Evolutionary conservation across 2,113 vertebrate species (phyloP).

Genomic region (Silurus glanis): DNA sequence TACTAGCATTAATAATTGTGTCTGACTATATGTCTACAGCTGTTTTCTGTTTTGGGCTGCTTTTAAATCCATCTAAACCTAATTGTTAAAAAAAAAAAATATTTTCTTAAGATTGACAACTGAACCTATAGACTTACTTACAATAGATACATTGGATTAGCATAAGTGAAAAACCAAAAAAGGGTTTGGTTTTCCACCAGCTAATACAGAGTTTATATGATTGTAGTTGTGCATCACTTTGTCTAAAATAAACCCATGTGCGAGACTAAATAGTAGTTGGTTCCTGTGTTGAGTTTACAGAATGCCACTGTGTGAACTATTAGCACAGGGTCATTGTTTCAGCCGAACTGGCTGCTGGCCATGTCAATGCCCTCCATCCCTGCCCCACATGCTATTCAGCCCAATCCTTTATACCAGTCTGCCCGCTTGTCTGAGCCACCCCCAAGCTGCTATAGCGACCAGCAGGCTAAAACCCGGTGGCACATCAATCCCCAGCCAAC

Average conservation of each 20-base stretch:
- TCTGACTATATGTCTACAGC: not conserved
- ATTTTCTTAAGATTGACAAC: not conserved
- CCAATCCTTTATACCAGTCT: slow-evolving; percentile 35
- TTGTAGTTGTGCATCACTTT: slow-evolving; percentile 15
- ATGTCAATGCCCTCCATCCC: slow-evolving; percentile 45
- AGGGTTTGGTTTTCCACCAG: not conserved
- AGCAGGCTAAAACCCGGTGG: slow-evolving; percentile 25
- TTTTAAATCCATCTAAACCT: not conserved
- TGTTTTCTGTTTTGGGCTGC: not conserved
- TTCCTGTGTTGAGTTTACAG: slow-evolving; percentile 44
- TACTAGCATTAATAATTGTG: not conserved
- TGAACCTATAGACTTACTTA: not conserved
- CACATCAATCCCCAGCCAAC: slow-evolving; percentile 32
- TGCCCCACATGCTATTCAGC: slow-evolving; percentile 51
- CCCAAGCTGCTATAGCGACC: slow-evolving; percentile 30
- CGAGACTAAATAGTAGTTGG: slow-evolving; percentile 27
- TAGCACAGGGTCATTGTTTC: slow-evolving; percentile 47
- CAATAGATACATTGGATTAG: not conserved
- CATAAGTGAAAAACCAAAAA: not conserved
- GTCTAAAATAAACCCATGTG: slow-evolving; percentile 56
- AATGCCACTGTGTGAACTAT: slow-evolving; percentile 33
- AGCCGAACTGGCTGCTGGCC: slow-evolving; percentile 25
- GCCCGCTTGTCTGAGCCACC: slow-evolving; percentile 46
- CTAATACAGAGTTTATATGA: not conserved
- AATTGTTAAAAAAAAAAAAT: not conserved